phyloP scores from a whole-genome alignment of 2,797 vertebrate genomes.

The Amazonetta brasiliensis region DNA sequence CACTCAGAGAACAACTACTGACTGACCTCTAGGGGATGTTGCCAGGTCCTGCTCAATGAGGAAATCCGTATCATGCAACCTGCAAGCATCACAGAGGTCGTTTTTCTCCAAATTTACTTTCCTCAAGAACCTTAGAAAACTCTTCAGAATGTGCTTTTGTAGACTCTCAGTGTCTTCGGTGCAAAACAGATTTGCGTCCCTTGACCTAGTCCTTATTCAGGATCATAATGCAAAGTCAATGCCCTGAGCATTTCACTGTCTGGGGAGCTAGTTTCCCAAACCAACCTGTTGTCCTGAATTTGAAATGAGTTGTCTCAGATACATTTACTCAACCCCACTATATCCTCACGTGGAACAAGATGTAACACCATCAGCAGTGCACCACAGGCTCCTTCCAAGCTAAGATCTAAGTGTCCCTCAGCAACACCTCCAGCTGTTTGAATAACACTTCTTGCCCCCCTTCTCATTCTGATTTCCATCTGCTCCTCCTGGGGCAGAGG shows the following conservation, averaged over 20 bases:
- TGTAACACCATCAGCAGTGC: neutral
- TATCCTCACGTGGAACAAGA: neutral
- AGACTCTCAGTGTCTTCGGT: neutral
- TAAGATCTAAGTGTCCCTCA: neutral
- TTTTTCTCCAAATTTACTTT: neutral
- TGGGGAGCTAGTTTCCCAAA: neutral
- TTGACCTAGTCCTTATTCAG: neutral
- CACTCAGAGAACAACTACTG: neutral
- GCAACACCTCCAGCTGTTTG: neutral
- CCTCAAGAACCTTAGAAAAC: neutral
- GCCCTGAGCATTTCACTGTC: neutral
- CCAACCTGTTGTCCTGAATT: neutral
- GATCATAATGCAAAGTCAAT: fast-evolving
- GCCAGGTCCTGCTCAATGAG: neutral
- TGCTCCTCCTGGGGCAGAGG: neutral
- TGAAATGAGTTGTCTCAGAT: neutral
- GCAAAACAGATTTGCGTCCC: neutral
- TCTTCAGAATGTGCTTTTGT: neutral
- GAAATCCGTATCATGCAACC: neutral
- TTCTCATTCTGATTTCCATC: neutral
- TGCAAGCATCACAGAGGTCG: neutral
- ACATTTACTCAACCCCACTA: neutral
- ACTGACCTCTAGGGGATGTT: neutral
- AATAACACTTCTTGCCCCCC: neutral
- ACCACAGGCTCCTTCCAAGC: neutral